Evolutionary conservation across 2,113 vertebrate genomes (phyloP), one percentile per base, ranked within the genome.

Genomic region (Oryzias woworae): DNA sequence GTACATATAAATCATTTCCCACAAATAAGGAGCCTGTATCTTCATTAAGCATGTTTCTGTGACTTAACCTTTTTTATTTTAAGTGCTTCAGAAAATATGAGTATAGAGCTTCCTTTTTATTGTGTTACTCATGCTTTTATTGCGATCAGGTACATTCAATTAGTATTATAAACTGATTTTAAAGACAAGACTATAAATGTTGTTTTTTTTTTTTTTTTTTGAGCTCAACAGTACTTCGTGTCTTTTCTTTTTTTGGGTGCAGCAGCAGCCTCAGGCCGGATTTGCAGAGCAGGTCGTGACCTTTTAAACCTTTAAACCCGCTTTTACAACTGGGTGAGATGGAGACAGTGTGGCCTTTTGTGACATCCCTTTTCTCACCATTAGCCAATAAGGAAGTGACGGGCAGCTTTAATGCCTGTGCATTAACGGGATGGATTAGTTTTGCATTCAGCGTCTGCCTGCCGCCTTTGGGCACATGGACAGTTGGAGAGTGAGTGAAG

Each of bases 341-440:
- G 52, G 71, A 48, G 88, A 92, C 90, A 91, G 87, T 83, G 69
- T 26, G 22, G 71, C 59, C 70, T 59, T 85, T 92, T 92, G 87
- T 90, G 68, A 55, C 74, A 65, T 60, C 55, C 64, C 68, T 91
- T 90, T 91, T 90, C 90, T 87, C 60, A 65, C 85, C 84, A 89
- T 90, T 89, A 88, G 84, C 87, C 87, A 89, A 87, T 87, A 87
- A 92, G 91, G 88, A 91, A 91, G 87, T 83, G 73, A 81, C 67
- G 48, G 83, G 73, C 74, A 81, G 82, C 74, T 49, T 61, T 87
- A 89, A 88, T 78, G 75, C 81, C 65, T 53, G 13, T 36, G 82
- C 81, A 84, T 87, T 85, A 86, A 83, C 68, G 75, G 75, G 62
- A 80, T 54, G 83, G 87, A 92, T 93, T 89, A 92, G 74, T 66